Percentiles rank a stretch among this genome's conserved stretches.
phyloP scores from a whole-genome alignment of 2,113 vertebrate genomes.

The Australoheros scitulus region DNA sequence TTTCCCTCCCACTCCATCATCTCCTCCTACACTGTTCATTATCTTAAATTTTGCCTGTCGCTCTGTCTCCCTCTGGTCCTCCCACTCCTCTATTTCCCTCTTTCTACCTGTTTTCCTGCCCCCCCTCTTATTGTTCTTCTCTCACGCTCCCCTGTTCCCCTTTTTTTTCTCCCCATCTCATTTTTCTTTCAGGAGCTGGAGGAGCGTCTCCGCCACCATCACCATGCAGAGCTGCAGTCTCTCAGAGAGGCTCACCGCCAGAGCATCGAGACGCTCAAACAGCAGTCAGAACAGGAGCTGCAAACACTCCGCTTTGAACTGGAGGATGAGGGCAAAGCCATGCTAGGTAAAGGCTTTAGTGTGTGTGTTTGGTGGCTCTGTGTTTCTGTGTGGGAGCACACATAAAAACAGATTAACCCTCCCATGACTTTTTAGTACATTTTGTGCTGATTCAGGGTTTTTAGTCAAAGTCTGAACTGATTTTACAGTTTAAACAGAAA shows the following conservation, averaged over 20 bases:
- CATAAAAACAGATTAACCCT: background rate
- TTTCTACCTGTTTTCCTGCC: background rate
- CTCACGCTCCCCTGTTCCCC: background rate
- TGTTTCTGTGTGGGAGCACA: background rate
- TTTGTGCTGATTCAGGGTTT: background rate
- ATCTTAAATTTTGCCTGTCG: background rate
- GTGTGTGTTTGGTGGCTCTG: background rate
- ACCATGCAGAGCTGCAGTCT: conserved; percentile 90
- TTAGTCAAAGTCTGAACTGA: background rate
- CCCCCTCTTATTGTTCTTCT: background rate
- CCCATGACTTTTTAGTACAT: background rate
- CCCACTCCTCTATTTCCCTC: background rate
- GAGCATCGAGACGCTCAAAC: conserved; percentile 91
- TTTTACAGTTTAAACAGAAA: background rate
- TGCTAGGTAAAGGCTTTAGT: conserved; percentile 85
- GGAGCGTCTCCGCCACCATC: conserved; percentile 90
- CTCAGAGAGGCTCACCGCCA: conserved; percentile 93
- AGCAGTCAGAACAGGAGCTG: conserved; percentile 96
- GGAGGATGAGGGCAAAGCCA: conserved; percentile 97
- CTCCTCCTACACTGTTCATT: conserved; percentile 1
- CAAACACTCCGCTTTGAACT: conserved; percentile 96
- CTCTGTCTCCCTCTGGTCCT: background rate
- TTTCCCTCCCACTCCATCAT: conserved; percentile 3
- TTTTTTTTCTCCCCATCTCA: background rate
- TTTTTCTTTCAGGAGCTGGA: conserved; percentile 85